Evolutionary conservation across 2,888 invertebrate species (phyloP).

Genomic region (Cosmia pyralina): DNA sequence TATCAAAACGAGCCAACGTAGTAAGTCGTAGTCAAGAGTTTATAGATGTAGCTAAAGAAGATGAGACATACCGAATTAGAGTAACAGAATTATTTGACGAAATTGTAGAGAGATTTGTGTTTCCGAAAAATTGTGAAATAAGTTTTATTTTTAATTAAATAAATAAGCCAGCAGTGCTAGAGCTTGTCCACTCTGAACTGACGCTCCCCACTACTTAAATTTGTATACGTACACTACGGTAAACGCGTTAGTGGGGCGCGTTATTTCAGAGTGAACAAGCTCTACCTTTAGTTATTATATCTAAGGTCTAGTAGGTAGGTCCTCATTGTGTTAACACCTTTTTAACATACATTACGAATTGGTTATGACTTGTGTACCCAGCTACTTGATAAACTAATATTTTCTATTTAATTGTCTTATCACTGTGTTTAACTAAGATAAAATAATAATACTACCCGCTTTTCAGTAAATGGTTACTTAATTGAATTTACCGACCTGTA

Average conservation of each 20-base stretch:
- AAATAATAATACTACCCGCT: neutral
- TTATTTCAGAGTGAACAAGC: no score
- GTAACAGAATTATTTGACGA: constrained; percentile 90
- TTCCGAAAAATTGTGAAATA: constrained; percentile 39
- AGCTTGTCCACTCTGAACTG: no score
- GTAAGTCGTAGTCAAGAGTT: constrained; percentile 80
- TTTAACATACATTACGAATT: constrained; percentile 5
- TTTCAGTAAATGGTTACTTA: neutral
- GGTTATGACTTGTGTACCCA: constrained; percentile 8
- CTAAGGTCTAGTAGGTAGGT: neutral
- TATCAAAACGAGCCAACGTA: constrained; percentile 68
- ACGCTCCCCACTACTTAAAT: no score
- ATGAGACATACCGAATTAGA: constrained; percentile 78
- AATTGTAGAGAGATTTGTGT: constrained; percentile 86
- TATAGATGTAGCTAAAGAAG: constrained; percentile 75
- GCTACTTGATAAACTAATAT: constrained; percentile 1
- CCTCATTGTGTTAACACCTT: neutral
- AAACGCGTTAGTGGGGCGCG: no score
- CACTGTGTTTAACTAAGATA: constrained; percentile 31
- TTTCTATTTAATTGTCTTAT: constrained; percentile 6
- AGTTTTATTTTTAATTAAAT: constrained; percentile 3
- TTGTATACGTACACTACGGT: no score
- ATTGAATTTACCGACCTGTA: neutral
- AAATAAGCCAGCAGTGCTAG: neutral
- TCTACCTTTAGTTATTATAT: neutral